Evolutionary conservation across 1,140 invertebrate species (phyloP).

Genomic region (Atopsyche davidsoni): DNA sequence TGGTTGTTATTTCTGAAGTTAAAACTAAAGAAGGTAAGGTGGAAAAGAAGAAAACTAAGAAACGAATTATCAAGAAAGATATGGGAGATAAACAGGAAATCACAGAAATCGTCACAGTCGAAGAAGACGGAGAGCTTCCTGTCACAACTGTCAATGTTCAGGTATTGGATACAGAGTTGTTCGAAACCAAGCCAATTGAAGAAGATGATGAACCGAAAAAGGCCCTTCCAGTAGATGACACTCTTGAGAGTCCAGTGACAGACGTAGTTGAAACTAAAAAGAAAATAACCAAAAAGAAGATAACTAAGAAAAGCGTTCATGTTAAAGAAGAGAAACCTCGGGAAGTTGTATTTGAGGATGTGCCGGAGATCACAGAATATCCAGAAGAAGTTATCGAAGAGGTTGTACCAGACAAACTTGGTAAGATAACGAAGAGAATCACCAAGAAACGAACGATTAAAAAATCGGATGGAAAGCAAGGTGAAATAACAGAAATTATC

Average conservation of each 20-base stretch:
- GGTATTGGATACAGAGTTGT: background rate
- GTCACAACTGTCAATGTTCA: slow-evolving; percentile 33
- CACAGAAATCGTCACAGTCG: slow-evolving; percentile 37
- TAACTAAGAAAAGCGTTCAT: slow-evolving; percentile 28
- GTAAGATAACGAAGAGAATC: too few species aligned
- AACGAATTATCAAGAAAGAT: slow-evolving; percentile 34
- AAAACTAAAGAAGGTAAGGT: slow-evolving; percentile 33
- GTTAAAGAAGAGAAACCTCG: too few species aligned
- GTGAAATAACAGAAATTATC: too few species aligned
- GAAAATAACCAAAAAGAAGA: slow-evolving; percentile 21
- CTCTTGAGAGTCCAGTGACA: too few species aligned
- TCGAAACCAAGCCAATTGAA: slow-evolving; percentile 16
- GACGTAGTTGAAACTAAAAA: slow-evolving; percentile 22
- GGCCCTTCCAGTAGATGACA: too few species aligned
- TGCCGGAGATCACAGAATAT: too few species aligned
- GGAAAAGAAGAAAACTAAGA: slow-evolving; percentile 30
- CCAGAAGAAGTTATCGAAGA: too few species aligned
- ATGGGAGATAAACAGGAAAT: slow-evolving; percentile 34
- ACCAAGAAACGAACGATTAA: too few species aligned
- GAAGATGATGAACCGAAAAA: slow-evolving; percentile 5
- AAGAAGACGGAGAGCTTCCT: slow-evolving; percentile 37
- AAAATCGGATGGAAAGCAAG: too few species aligned
- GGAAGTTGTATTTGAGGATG: too few species aligned
- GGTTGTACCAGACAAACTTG: too few species aligned
- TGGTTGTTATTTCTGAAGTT: slow-evolving; percentile 36